A percentile compares a stretch with the other conserved stretches of the same genome.
phyloP scores from a whole-genome alignment of 2,797 vertebrate genomes.

The Lindbergichthys nudifrons region DNA sequence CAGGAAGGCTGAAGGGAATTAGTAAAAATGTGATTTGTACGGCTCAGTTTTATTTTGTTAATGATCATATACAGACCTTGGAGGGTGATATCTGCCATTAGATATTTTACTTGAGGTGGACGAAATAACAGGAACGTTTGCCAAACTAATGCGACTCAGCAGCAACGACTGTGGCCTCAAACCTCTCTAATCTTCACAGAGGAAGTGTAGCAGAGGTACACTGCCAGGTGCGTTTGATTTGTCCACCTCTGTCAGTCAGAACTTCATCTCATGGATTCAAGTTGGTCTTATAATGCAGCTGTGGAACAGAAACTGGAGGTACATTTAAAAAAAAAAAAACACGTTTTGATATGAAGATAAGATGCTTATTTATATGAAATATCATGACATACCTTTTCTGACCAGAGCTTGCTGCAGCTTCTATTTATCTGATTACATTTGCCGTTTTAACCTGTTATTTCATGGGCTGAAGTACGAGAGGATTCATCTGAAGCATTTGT shows the following conservation, averaged over 20 bases:
- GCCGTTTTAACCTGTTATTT: neutral
- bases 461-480: neutral
- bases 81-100: too few relatives aligned
- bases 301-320: neutral
- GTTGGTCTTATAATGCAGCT: neutral
- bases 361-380: slow-evolving; percentile 1
- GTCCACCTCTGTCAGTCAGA: neutral
- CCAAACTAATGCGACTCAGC: neutral
- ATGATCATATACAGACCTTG: neutral
- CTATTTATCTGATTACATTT: neutral
- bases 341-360: neutral
- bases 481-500: neutral
- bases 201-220: neutral
- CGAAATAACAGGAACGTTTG: slow-evolving; percentile 4
- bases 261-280: neutral
- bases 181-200: neutral
- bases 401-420: neutral
- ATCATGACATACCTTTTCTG: neutral
- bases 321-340: neutral
- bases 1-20: slow-evolving; percentile 24
- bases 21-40: neutral
- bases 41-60: neutral
- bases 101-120: neutral
- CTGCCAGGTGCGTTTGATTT: neutral
- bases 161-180: neutral